Conservation (phyloP, 2,888 invertebrate species). For the Macrophya alboannulata region DNA sequence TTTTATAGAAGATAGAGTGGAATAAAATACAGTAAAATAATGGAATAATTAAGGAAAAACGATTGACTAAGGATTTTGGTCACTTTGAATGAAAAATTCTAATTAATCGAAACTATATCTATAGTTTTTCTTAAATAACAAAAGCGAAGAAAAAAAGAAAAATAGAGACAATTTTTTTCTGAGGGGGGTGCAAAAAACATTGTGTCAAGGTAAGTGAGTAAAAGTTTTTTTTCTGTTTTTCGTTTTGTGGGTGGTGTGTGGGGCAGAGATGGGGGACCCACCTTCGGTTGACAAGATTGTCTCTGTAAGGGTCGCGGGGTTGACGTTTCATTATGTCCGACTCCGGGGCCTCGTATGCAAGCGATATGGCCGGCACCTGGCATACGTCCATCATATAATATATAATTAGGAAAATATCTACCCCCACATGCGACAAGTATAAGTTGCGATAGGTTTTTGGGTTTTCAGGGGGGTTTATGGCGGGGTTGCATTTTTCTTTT, state of each 20-base stretch:
- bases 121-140: too few species aligned
- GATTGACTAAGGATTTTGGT: background rate
- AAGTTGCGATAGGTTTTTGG: background rate
- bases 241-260: conserved; percentile 71
- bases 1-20: too few species aligned
- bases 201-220: conserved; percentile 58
- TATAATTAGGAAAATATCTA: conserved; percentile 70
- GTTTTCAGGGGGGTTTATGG: background rate
- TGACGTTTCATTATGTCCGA: conserved; percentile 99
- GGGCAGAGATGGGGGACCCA: conserved; percentile 81
- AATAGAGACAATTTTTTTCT: background rate
- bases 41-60: too few species aligned
- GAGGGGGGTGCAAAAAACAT: background rate
- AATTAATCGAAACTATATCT: background rate
- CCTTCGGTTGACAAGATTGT: conserved; percentile 99
- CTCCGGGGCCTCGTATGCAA: conserved; percentile 99
- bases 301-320: conserved; percentile 98
- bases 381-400: conserved; percentile 72
- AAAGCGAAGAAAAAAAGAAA: background rate
- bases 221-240: background rate
- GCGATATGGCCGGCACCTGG: conserved; percentile 98
- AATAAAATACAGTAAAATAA: too few species aligned
- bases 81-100: background rate
- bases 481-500: conserved; percentile 41
- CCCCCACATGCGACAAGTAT: conserved; percentile 62